phyloP scores from a whole-genome alignment of 2,797 vertebrate genomes.

The Acanthurus lineatus region DNA sequence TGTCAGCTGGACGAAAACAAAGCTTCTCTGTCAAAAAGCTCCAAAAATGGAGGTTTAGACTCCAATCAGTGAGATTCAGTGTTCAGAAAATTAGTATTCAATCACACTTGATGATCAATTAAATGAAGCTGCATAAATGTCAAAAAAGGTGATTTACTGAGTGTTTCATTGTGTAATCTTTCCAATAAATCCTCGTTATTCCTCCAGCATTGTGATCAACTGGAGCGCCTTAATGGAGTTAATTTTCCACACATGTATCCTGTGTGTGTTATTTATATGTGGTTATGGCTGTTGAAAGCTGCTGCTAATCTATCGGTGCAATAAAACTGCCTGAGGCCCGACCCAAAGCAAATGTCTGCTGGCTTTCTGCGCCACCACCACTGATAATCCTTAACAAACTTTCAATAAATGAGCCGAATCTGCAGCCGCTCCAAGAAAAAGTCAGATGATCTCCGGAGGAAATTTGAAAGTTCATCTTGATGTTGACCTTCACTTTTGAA shows the following conservation, averaged over 20 bases:
- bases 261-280: background rate
- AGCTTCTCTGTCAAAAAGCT: background rate
- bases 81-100: background rate
- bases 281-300: background rate
- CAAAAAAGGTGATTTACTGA: background rate
- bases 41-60: background rate
- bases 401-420: constrained; percentile 8
- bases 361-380: background rate
- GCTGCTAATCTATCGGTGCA: background rate
- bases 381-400: constrained; percentile 13
- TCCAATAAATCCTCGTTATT: constrained; percentile 4
- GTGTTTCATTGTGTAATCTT: background rate
- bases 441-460: constrained; percentile 41
- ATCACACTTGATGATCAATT: background rate
- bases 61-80: background rate
- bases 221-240: background rate
- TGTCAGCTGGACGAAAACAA: background rate
- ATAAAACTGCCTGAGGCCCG: constrained; percentile 8
- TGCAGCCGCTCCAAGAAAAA: constrained; percentile 35
- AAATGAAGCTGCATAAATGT: background rate
- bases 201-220: background rate
- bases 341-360: constrained; percentile 23
- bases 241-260: background rate
- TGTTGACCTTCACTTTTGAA: background rate
- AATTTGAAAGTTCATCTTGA: constrained; percentile 11